A percentile compares a stretch with the other conserved stretches of the same genome.
Conservation (phyloP, 2,888 invertebrate species). For the Aporophyla lueneburgensis region DNA sequence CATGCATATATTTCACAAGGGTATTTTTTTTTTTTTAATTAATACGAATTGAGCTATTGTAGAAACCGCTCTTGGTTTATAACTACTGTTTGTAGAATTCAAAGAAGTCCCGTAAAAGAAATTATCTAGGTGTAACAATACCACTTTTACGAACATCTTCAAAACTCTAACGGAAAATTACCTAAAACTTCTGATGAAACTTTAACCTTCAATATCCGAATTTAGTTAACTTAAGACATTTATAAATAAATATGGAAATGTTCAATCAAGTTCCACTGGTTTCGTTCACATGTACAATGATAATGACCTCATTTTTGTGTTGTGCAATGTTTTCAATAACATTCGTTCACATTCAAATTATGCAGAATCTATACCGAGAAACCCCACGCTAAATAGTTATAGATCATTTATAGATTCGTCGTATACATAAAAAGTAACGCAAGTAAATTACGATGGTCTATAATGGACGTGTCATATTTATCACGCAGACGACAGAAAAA, state of each 20-base stretch:
- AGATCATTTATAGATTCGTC: not conserved
- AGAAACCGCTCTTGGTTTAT: not conserved
- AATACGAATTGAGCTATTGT: not conserved
- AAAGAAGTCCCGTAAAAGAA: not conserved
- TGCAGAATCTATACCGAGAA: constrained; percentile 11
- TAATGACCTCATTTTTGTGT: constrained; percentile 62
- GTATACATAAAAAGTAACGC: not conserved
- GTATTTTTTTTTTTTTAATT: not conserved
- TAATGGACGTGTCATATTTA: constrained; percentile 9
- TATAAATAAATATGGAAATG: constrained; percentile 33
- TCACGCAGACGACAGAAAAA: constrained; percentile 9
- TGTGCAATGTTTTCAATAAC: constrained; percentile 41
- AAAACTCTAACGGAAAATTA: not conserved
- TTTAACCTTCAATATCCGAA: constrained; percentile 46
- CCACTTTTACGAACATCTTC: not conserved
- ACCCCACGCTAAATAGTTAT: constrained; percentile 6
- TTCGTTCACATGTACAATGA: constrained; percentile 42
- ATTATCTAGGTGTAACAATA: not conserved
- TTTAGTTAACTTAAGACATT: constrained; percentile 14
- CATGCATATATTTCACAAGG: constrained; percentile 28
- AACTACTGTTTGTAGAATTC: not conserved
- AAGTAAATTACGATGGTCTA: not conserved
- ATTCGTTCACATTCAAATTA: constrained; percentile 11
- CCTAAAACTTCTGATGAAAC: constrained; percentile 26
- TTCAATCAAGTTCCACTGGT: constrained; percentile 45